Evolutionary conservation across 1,140 invertebrate genomes (phyloP).

Genomic region (Lamellibrachia luymesi): DNA sequence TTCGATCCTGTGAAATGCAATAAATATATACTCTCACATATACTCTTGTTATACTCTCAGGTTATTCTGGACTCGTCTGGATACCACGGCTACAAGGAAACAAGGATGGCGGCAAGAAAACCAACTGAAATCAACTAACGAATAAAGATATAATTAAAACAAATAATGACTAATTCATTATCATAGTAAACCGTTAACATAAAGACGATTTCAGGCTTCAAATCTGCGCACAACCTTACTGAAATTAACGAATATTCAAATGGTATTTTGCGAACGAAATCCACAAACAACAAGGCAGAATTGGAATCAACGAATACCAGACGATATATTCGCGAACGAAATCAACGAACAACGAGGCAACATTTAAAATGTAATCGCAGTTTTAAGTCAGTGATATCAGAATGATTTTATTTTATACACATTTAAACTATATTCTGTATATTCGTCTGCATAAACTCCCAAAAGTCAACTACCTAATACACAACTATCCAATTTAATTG

Average conservation of each 20-base stretch:
- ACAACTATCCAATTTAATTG: neutral
- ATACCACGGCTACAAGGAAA: neutral
- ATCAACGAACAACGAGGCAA: neutral
- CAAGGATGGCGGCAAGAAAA: neutral
- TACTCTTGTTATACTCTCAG: neutral
- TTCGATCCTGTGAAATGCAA: neutral
- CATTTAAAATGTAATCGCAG: neutral
- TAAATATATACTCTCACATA: neutral
- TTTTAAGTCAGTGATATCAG: no score
- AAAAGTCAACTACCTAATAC: neutral
- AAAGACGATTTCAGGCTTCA: neutral
- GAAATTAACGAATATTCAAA: neutral
- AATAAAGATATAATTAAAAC: neutral
- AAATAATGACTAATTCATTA: neutral
- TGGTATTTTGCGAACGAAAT: neutral
- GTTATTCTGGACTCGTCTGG: neutral
- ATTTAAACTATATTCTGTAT: no score
- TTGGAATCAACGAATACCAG: neutral
- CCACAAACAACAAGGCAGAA: neutral
- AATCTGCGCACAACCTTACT: neutral
- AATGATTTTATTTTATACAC: no score
- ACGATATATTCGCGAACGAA: neutral
- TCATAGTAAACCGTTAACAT: no score
- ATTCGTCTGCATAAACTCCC: neutral
- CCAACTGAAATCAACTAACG: no score